Evolutionary conservation across 1,140 invertebrate species (phyloP).

Genomic region (Hormaphis cornu): DNA sequence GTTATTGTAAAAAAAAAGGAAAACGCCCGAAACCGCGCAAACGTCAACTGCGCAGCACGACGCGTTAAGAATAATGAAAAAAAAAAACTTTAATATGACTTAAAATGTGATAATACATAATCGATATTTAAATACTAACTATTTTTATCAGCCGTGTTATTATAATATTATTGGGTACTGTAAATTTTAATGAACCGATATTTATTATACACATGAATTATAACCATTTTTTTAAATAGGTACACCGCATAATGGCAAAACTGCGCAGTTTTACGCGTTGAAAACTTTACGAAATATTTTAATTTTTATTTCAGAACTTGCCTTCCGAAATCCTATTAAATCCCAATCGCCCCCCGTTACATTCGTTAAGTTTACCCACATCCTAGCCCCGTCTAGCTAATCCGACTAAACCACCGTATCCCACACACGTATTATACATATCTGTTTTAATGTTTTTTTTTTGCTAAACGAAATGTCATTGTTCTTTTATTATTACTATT

Average conservation of each 20-base stretch:
- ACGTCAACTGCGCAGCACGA: too few relatives aligned
- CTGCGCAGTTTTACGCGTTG: neutral
- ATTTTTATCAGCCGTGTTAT: constrained; percentile 16
- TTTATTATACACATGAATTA: too few relatives aligned
- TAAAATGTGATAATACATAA: constrained; percentile 27
- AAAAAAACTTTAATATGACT: too few relatives aligned
- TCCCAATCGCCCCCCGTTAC: too few relatives aligned
- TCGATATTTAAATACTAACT: constrained; percentile 18
- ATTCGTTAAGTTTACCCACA: constrained; percentile 18
- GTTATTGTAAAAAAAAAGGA: neutral
- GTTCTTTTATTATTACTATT: too few relatives aligned
- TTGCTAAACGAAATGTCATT: too few relatives aligned
- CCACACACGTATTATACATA: constrained; percentile 30
- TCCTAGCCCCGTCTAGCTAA: neutral
- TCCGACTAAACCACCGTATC: too few relatives aligned
- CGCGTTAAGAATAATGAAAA: constrained; percentile 3
- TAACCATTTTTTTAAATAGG: too few relatives aligned
- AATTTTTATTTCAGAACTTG: constrained; percentile 16
- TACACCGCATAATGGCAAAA: neutral
- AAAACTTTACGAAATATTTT: neutral
- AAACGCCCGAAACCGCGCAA: too few relatives aligned
- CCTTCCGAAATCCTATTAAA: neutral
- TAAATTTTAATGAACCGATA: constrained; percentile 2
- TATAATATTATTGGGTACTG: too few relatives aligned
- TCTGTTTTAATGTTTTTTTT: too few relatives aligned